phyloP scores from a whole-genome alignment of 37 sponge, comb jelly and placozoan species.

The Beroe ovata region DNA sequence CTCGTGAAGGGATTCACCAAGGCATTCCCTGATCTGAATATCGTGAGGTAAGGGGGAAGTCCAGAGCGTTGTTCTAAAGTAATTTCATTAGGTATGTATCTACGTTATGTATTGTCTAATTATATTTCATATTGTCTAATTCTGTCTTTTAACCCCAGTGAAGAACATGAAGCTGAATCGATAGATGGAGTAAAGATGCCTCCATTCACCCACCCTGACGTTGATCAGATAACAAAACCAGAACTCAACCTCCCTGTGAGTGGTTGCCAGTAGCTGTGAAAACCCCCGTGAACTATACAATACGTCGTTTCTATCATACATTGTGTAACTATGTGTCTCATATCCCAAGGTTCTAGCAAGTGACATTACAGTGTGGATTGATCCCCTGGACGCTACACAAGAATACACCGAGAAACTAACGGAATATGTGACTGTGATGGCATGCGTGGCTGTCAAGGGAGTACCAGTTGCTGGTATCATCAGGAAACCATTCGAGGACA shows the following conservation, averaged over 20 bases:
- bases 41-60: constrained; percentile 17
- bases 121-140: too few species aligned
- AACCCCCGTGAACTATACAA: too few species aligned
- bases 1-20: constrained; percentile 60
- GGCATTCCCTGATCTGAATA: constrained; percentile 47
- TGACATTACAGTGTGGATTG: constrained; percentile 91
- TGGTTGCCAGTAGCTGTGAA: too few species aligned
- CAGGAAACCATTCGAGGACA: constrained; percentile 78
- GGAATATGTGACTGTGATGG: constrained; percentile 95
- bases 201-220: constrained; percentile 26
- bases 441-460: constrained; percentile 87
- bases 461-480: constrained; percentile 89
- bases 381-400: constrained; percentile 97
- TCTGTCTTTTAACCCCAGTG: too few species aligned
- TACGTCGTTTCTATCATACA: too few species aligned
- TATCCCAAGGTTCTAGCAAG: constrained; percentile 66
- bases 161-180: constrained; percentile 37
- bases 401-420: constrained; percentile 92
- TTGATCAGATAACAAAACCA: not conserved
- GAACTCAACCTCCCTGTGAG: not conserved
- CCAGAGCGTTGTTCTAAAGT: too few species aligned
- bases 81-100: too few species aligned
- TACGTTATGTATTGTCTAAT: too few species aligned
- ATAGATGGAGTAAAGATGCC: constrained; percentile 5
- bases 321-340: too few species aligned